These are phyloP conservation scores for Leptopterna dolabrata DNA, from an alignment of 2,888 invertebrate species.

Conservation along the genomic window DNA sequence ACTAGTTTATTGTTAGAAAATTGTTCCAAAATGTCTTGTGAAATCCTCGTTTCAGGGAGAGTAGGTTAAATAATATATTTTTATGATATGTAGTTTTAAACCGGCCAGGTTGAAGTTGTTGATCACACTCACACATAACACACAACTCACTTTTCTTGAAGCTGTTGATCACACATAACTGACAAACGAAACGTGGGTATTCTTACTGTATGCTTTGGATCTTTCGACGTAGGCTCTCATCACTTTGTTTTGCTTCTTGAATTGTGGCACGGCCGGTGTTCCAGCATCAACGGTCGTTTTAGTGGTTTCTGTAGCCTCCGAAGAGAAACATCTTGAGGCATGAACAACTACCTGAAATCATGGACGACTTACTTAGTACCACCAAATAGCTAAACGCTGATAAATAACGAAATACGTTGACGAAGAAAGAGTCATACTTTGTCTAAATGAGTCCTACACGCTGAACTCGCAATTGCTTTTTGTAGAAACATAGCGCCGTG, in stretches of 20 bases:
- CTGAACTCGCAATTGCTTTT: background rate
- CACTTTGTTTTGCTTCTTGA: slow-evolving; percentile 76
- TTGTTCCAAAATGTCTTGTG: too few species aligned
- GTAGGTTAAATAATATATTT: too few species aligned
- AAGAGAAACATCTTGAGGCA: background rate
- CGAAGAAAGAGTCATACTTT: background rate
- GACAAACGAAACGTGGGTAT: background rate
- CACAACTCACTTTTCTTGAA: too few species aligned
- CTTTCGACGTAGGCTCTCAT: slow-evolving; percentile 90
- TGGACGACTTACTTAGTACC: background rate
- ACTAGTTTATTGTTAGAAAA: background rate
- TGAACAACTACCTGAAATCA: background rate
- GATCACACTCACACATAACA: too few species aligned
- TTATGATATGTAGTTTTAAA: too few species aligned
- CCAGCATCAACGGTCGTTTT: background rate
- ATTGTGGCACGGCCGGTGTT: background rate
- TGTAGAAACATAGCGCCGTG: background rate
- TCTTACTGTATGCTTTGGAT: slow-evolving; percentile 78
- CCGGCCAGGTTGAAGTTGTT: too few species aligned
- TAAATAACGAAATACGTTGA: background rate
- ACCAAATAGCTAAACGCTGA: background rate
- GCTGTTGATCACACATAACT: too few species aligned
- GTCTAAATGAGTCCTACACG: background rate
- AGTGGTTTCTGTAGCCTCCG: background rate
- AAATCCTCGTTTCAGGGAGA: too few species aligned